Evolutionary conservation across 2,888 invertebrate genomes (phyloP), one percentile per base, ranked within the genome.

Genomic region (Neoaliturus tenellus): DNA sequence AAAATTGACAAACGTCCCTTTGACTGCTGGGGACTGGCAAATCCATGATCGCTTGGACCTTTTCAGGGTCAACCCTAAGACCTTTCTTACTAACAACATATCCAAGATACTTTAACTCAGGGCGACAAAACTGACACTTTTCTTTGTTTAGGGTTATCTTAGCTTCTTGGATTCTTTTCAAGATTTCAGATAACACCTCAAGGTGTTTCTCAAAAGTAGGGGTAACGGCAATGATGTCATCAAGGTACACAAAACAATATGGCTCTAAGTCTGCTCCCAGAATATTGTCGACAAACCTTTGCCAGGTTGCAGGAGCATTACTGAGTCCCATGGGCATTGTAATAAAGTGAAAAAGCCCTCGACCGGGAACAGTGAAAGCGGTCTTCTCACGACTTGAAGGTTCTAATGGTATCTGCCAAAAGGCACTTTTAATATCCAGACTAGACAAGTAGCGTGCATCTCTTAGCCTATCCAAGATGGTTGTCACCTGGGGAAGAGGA

Each of bases 81-180:
- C 88, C 87, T 39, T 88, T 41, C 2, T 73, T 51, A 62, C 86
- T 83, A 2, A 89, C 85, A 0, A 87, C 55, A 71, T 88, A 87
- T 0, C 89, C 89, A 0, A 89, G 84, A 48, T 87, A 88, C 17
- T 82, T 73, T 0, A 89, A 39, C 25, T 85, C 80, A 10, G 17
- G 33, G 17, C 83, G 81, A 8, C 82, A 86, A 82, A 89, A 87
- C 6, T 85, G 48, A 44, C 87, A 87, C 84, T 89, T 88, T 0
- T 84, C 80, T 20, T 41, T 12, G 17, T 75, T 75, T 5, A 75
- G 17, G 2, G 75, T 75, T 5, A 75, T 39, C 25, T 44, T 44
- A 23, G 75, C 75, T 41, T 39, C n/a, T 17, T 12, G 6, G 10
- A 75, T 6, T 41, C 75, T 39, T 17, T 55, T 55, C n/a, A 55